Evolutionary conservation across 2,113 vertebrate species (phyloP).

Genomic region (Reinhardtius hippoglossoides): DNA sequence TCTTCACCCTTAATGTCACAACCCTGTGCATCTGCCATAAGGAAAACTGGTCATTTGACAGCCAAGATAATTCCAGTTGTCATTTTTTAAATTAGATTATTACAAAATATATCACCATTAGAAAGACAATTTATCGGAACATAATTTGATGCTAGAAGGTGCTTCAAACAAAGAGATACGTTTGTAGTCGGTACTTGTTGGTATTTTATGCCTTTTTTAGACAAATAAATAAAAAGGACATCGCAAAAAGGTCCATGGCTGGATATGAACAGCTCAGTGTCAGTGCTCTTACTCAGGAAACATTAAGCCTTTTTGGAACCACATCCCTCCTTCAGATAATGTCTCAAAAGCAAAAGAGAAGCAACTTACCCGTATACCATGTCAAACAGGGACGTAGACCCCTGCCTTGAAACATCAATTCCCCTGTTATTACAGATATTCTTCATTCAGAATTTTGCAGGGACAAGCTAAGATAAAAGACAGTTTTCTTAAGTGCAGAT

Average conservation of each 20-base stretch:
- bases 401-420: too few relatives aligned
- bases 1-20: constrained; percentile 10
- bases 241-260: neutral
- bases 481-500: constrained; percentile 50
- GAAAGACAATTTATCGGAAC: neutral
- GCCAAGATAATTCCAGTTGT: neutral
- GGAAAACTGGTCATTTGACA: constrained; percentile 25
- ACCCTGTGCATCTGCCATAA: constrained; percentile 28
- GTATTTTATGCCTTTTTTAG: neutral
- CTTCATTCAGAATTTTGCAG: neutral
- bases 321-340: neutral
- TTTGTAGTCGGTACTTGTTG: too few relatives aligned
- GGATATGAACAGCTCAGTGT: too few relatives aligned
- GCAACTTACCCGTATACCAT: neutral
- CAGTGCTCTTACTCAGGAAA: too few relatives aligned
- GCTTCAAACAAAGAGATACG: too few relatives aligned
- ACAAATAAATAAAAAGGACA: neutral
- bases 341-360: neutral
- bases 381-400: too few relatives aligned
- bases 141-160: too few relatives aligned
- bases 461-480: neutral
- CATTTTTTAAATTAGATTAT: neutral
- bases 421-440: too few relatives aligned
- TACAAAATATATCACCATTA: neutral
- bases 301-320: neutral